A percentile compares a stretch with the other conserved stretches of the same genome.
Evolutionary conservation across 37 sponge, comb jelly and placozoan species (phyloP).

Genomic region (Bolinopsis microptera): DNA sequence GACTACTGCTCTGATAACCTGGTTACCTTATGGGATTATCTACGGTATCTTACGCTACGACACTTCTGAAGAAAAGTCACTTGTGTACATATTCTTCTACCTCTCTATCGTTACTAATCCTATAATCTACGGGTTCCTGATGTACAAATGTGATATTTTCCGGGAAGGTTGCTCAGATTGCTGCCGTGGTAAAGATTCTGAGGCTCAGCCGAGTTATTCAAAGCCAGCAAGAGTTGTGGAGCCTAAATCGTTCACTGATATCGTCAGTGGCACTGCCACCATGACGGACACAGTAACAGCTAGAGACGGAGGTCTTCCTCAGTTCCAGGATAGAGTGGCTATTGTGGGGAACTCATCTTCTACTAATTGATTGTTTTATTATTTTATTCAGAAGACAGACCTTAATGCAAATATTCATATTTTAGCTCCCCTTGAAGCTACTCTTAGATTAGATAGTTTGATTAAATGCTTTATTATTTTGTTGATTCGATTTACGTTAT

Average conservation of each 20-base stretch:
- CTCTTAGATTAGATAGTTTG: no score
- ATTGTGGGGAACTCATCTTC: no score
- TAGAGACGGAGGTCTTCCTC: neutral
- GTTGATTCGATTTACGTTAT: no score
- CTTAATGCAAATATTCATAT: no score
- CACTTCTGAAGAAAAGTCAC: neutral
- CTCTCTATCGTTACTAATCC: slow-evolving; percentile 5
- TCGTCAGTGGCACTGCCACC: neutral
- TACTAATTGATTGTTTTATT: no score
- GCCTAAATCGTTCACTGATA: neutral
- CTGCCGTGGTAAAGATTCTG: neutral
- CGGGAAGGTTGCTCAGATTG: neutral
- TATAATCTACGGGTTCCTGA: neutral
- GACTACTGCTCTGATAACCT: neutral
- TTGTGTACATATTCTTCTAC: neutral
- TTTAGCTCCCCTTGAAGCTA: no score
- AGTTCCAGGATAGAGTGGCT: neutral
- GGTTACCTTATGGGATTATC: neutral
- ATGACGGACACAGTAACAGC: neutral
- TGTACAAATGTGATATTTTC: neutral
- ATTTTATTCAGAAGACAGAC: no score
- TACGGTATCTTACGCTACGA: neutral
- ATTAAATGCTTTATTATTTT: no score
- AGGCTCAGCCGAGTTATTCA: neutral
- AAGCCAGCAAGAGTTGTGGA: neutral